Evolutionary conservation across 2,888 invertebrate genomes (phyloP).

Genomic region (Oasisia sp.): DNA sequence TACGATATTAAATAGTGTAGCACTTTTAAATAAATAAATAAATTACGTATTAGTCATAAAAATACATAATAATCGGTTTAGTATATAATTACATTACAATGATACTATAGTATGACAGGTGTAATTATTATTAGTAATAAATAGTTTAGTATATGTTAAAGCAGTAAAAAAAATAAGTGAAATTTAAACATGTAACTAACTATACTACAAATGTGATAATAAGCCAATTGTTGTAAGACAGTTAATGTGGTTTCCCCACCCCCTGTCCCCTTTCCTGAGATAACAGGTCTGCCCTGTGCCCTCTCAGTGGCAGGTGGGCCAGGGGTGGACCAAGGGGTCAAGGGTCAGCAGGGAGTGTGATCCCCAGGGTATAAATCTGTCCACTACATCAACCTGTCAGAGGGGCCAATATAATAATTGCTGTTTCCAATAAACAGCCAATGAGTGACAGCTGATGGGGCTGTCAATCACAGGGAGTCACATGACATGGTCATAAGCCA

Average conservation of each 20-base stretch:
- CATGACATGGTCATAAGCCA: not conserved
- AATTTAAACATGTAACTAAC: not conserved
- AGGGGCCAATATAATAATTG: not conserved
- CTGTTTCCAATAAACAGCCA: slow-evolving; percentile 13
- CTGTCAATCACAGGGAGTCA: not conserved
- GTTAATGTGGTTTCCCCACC: not conserved
- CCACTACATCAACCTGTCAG: not conserved
- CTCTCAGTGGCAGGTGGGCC: not conserved
- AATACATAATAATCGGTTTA: too few relatives aligned
- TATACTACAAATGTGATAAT: not conserved
- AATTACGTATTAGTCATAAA: too few relatives aligned
- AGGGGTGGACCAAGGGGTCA: not conserved
- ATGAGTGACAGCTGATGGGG: not conserved
- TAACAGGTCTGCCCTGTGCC: not conserved
- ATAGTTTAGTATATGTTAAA: too few relatives aligned
- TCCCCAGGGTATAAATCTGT: not conserved
- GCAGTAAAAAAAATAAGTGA: too few relatives aligned
- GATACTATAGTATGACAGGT: too few relatives aligned
- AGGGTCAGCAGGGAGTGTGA: not conserved
- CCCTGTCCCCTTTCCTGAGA: not conserved
- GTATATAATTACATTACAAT: too few relatives aligned
- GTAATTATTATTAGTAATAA: too few relatives aligned
- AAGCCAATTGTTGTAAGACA: not conserved
- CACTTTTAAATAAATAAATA: too few relatives aligned
- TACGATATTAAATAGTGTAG: too few relatives aligned